Base-by-base conservation (phyloP, 2,888 invertebrate genomes). In the Epistrophella euchroma region DNA sequence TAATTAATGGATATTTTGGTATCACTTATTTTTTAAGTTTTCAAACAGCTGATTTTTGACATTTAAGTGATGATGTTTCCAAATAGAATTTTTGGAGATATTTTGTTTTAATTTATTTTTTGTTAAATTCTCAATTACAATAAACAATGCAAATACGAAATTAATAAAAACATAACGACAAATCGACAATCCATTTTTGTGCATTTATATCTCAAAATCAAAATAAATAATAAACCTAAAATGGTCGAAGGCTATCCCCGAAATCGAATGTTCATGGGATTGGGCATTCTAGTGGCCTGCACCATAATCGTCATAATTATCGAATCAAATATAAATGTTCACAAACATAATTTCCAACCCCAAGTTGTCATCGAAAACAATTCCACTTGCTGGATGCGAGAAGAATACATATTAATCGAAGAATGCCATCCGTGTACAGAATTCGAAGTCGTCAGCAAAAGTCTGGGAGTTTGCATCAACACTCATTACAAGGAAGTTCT, bases 361-460 rank as follows among this genome's bases (percentile, higher is more conserved):
- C 94, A 94, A 40, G 96, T 95, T 91, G 93, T 95, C 10, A 94
- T 95, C 15, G 96, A 96, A 91, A 96, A 96, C 88, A 97, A 96
- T 91, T 95, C 96, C 0, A 96, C 95, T 11, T 97, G 97, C 91
- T 95, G 96, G 94, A 93, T 94, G 68, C 94, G 94, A 84, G 97
- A 97, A 90, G 94, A 95, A 19, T 97, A 94, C 89, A 94, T 95
- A 87, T 93, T 97, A 22, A 93, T 96, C 22, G 95, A 94, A 89
- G 96, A 96, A 92, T 97, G 97, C 89, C 96, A 97, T 93, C 96
- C 96, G n/a, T 97, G 97, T 92, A 95, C 96, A 94, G 96, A 95
- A 88, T 97, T 97, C 92, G 97, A 97, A 93, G 95, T 97, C 87
- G 94, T 95, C 71, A 97, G 97, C 90, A 95, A 95, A 92, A 97